Evolutionary conservation across 2,113 vertebrate species (phyloP), one percentile per base, ranked within the genome.

Genomic region (Calyptomena viridis): DNA sequence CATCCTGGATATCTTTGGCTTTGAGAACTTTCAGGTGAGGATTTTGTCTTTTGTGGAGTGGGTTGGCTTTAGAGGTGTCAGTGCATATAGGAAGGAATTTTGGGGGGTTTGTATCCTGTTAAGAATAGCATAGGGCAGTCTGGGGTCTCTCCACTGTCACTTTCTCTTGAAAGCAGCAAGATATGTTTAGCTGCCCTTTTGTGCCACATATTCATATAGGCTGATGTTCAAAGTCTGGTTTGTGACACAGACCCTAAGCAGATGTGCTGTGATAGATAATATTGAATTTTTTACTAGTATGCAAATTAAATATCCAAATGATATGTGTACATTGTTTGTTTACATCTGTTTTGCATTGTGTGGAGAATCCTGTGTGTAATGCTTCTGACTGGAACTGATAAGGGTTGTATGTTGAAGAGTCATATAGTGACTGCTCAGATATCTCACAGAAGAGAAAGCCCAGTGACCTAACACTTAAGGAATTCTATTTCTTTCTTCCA

Each of bases 1-100:
- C 78, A 99, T 99, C 97, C 98, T 99, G 37, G 99, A 99, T 97
- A 99, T 99, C 93, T 99, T 99, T 42, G 99, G 99, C 88, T 99
- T 99, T 37, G 99, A 99, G 95, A 99, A 99, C 96, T 99, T 99
- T 96, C 98, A 99, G 98, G 99, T 99, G 68, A 97, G 96, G 68
- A 88, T 75, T 96, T 90, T 78, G 28, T 14, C 49, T 92, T 90
- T 69, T 80, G 28, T 40, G 42, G 35, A 19, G 12, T 66, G 64
- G 37, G 44, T 66, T 92, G 40, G 6, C 69, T 91, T 87, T 53
- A 59, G 63, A 90, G 76, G 63, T 75, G 18, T 68, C 59, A 27
- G 30, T 69, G 31, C 27, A 12, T 53, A 42, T 35, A 75, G 52
- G 53, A 71, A 81, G 59, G 75, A 91, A 46, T 74, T 68, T 39